phyloP scores from a whole-genome alignment of 2,888 invertebrate genomes.

The Nemurella pictetii region DNA sequence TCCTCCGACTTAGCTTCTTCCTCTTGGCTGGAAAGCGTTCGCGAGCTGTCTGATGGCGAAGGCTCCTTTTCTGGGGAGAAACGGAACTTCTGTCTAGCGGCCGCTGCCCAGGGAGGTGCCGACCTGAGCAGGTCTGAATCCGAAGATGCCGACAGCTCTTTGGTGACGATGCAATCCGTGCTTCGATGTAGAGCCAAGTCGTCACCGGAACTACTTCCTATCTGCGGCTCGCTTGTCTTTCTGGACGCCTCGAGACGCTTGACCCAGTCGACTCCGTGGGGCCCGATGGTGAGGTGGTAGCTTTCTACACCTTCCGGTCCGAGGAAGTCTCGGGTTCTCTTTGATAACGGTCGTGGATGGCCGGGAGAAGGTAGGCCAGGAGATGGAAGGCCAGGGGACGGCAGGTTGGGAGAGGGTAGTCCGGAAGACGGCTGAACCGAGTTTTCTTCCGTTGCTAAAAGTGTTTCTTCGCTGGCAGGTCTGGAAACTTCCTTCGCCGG shows the following conservation, averaged over 20 bases:
- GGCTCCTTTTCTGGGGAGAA: constrained; percentile 52
- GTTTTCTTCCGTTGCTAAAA: constrained; percentile 25
- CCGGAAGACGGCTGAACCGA: constrained; percentile 28
- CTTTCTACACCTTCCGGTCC: constrained; percentile 45
- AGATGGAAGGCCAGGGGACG: not conserved
- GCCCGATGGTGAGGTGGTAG: constrained; percentile 64
- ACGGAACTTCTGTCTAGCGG: constrained; percentile 50
- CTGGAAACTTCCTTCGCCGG: constrained; percentile 53
- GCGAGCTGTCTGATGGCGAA: constrained; percentile 55
- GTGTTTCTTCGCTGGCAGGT: constrained; percentile 47
- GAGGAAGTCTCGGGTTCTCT: constrained; percentile 44
- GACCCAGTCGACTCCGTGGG: constrained; percentile 68
- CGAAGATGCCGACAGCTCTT: constrained; percentile 62
- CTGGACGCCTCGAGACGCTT: constrained; percentile 55
- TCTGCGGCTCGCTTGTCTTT: constrained; percentile 54
- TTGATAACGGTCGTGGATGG: constrained; percentile 11
- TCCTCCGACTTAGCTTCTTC: constrained; percentile 49
- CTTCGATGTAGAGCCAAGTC: constrained; percentile 70
- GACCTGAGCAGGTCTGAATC: constrained; percentile 62
- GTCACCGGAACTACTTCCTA: constrained; percentile 55
- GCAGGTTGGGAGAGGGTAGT: constrained; percentile 18
- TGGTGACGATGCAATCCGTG: constrained; percentile 76
- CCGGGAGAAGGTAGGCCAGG: constrained; percentile 26
- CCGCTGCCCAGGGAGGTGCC: constrained; percentile 60
- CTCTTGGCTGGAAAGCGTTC: constrained; percentile 61